A percentile compares a stretch with the other conserved stretches of the same genome.
Evolutionary conservation across 2,888 invertebrate species (phyloP).

Genomic region (Theristus sp.): DNA sequence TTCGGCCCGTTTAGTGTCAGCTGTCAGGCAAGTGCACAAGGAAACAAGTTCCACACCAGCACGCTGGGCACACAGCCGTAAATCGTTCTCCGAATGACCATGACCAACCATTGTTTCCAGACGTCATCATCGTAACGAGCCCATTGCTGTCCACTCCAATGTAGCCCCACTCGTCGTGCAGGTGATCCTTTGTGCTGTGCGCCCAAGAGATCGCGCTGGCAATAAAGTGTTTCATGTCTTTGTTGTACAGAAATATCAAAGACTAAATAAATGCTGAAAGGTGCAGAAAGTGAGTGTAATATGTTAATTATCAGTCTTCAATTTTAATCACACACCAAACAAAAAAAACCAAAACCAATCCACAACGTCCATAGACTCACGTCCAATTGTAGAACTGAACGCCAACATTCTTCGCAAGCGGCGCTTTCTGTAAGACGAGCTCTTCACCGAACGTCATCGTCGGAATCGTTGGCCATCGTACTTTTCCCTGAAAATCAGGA

Average conservation of each 20-base stretch:
- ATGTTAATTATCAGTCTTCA: no score
- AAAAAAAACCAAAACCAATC: no score
- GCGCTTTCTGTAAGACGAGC: not conserved
- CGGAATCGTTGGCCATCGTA: constrained; percentile 2
- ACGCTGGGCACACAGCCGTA: no score
- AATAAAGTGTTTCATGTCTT: not conserved
- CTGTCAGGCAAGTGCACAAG: no score
- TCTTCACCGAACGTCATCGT: constrained; percentile 3
- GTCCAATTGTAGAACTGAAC: not conserved
- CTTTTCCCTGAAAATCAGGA: not conserved
- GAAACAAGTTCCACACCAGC: no score
- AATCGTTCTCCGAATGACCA: no score
- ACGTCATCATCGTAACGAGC: constrained; percentile 2
- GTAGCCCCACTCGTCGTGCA: constrained; percentile 8
- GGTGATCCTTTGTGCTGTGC: constrained; percentile 5
- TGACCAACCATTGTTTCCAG: constrained; percentile 5
- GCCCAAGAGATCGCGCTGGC: constrained; percentile 4
- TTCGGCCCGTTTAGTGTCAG: no score
- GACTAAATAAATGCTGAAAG: no score
- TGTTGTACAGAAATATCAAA: not conserved
- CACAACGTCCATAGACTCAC: no score
- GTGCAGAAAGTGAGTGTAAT: no score
- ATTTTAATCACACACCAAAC: no score
- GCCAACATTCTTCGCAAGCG: not conserved
- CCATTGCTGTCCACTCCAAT: not conserved